phyloP scores from a whole-genome alignment of 2,113 vertebrate genomes.

The Motacilla alba region DNA sequence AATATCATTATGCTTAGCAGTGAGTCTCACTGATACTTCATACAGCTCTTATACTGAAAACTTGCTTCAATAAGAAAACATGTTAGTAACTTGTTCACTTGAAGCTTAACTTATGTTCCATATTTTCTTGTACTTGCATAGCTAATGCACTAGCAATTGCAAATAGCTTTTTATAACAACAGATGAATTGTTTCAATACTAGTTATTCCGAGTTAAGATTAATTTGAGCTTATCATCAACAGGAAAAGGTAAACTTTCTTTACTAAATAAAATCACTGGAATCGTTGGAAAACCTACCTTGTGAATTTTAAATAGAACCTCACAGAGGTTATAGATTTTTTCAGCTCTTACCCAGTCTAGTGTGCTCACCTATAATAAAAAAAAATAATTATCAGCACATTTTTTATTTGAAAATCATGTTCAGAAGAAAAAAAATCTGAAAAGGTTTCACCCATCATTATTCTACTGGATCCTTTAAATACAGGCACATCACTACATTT shows the following conservation, averaged over 20 bases:
- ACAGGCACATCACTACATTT: background rate
- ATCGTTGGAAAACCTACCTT: constrained; percentile 76
- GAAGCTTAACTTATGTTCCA: background rate
- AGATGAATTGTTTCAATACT: background rate
- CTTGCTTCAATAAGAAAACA: background rate
- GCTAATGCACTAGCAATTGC: background rate
- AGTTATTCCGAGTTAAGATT: background rate
- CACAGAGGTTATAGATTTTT: constrained; percentile 92
- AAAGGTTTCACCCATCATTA: background rate
- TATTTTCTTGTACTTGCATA: background rate
- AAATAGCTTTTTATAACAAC: background rate
- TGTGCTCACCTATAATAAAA: constrained; percentile 78
- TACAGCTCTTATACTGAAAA: background rate
- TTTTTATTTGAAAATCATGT: background rate
- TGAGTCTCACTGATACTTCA: background rate
- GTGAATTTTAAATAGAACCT: constrained; percentile 95
- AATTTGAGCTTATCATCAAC: background rate
- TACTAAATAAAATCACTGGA: background rate
- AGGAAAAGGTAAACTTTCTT: background rate
- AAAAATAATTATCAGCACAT: background rate
- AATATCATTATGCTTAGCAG: background rate
- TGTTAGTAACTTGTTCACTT: background rate
- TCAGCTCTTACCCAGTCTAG: constrained; percentile 89
- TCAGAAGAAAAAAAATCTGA: background rate
- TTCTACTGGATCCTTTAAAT: background rate